Evolutionary conservation across 1,140 invertebrate genomes (phyloP).

Genomic region (Eumeta japonica): DNA sequence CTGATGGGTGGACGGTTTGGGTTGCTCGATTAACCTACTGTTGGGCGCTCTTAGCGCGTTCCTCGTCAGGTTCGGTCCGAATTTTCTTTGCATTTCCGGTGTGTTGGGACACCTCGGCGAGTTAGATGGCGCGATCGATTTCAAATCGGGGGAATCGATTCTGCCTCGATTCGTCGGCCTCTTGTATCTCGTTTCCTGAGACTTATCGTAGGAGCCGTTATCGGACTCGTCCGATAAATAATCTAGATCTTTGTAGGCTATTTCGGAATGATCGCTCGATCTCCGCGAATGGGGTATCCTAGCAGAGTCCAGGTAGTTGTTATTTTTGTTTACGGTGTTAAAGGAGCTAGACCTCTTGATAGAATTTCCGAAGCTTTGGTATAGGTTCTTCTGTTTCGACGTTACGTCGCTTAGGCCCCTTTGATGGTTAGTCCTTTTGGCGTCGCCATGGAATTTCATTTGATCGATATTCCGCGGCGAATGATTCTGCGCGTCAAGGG

Average conservation of each 20-base stretch:
- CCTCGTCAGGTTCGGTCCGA: slow-evolving; percentile 44
- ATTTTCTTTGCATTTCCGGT: slow-evolving; percentile 52
- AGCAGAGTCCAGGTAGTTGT: slow-evolving; percentile 32
- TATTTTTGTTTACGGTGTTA: slow-evolving; percentile 50
- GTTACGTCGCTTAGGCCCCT: slow-evolving; percentile 35
- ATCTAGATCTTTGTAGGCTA: slow-evolving; percentile 30
- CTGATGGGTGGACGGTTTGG: slow-evolving; percentile 31
- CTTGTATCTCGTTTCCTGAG: slow-evolving; percentile 36
- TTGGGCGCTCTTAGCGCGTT: slow-evolving; percentile 39
- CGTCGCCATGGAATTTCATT: slow-evolving; percentile 43
- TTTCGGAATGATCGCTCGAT: slow-evolving; percentile 35
- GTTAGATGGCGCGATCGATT: slow-evolving; percentile 38
- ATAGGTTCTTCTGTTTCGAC: slow-evolving; percentile 16
- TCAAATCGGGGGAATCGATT: slow-evolving; percentile 42
- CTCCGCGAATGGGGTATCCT: slow-evolving; percentile 24
- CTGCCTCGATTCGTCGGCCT: slow-evolving; percentile 31
- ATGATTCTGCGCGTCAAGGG: slow-evolving; percentile 31
- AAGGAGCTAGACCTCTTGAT: slow-evolving; percentile 54
- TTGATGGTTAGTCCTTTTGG: slow-evolving; percentile 26
- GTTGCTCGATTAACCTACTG: slow-evolving; percentile 36
- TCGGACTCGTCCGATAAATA: slow-evolving; percentile 42
- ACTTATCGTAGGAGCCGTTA: slow-evolving; percentile 31
- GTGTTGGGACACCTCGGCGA: slow-evolving; percentile 52
- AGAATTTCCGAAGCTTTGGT: slow-evolving; percentile 26
- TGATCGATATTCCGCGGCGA: slow-evolving; percentile 32